phyloP scores from a whole-genome alignment of 2,888 invertebrate species.

The Ormyrus labotus region DNA sequence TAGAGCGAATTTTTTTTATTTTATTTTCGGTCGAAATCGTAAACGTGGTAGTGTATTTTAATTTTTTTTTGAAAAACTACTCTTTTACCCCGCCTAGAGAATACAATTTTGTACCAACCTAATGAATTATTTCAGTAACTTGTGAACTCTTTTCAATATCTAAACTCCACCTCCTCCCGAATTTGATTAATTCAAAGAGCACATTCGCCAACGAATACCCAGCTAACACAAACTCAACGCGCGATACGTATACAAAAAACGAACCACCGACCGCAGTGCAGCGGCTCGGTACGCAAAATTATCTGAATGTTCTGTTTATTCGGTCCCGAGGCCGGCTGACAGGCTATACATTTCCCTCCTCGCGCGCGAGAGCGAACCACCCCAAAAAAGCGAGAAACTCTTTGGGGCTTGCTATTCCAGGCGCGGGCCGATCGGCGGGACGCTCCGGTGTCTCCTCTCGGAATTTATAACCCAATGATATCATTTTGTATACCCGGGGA shows the following conservation, averaged over 20 bases:
- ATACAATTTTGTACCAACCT: too few species aligned
- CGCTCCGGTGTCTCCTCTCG: slow-evolving; percentile 72
- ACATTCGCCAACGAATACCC: too few species aligned
- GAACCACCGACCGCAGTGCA: background rate
- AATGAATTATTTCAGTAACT: too few species aligned
- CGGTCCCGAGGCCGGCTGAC: slow-evolving; percentile 66
- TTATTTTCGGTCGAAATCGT: too few species aligned
- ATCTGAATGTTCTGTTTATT: slow-evolving; percentile 74
- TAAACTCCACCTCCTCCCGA: too few species aligned
- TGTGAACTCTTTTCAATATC: too few species aligned
- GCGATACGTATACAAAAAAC: background rate
- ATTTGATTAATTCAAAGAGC: too few species aligned
- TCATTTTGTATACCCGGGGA: slow-evolving; percentile 71
- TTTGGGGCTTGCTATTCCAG: slow-evolving; percentile 17
- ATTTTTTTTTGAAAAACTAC: too few species aligned
- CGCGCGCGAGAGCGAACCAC: background rate
- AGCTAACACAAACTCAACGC: too few species aligned
- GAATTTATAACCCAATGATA: slow-evolving; percentile 76
- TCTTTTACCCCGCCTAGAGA: too few species aligned
- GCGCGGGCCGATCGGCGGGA: slow-evolving; percentile 68
- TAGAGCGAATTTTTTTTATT: too few species aligned
- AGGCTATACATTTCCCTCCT: slow-evolving; percentile 65
- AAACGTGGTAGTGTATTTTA: too few species aligned
- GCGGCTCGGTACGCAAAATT: slow-evolving; percentile 63
- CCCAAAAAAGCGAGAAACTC: background rate